Percentiles rank a stretch among this genome's conserved stretches.
phyloP scores from a whole-genome alignment of 2,113 vertebrate species.

The Bufo bufo region DNA sequence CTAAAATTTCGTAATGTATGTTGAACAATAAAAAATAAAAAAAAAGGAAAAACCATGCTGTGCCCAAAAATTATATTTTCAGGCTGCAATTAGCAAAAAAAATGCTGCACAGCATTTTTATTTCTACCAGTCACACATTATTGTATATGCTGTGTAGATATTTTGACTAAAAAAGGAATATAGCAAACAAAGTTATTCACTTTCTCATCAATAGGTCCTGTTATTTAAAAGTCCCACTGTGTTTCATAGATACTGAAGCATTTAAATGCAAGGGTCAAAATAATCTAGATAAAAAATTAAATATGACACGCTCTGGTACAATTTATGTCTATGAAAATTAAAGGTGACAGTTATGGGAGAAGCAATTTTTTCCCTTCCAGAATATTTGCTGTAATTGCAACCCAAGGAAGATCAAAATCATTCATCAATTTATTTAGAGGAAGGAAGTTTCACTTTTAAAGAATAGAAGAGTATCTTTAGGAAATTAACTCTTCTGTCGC shows the following conservation, averaged over 20 bases:
- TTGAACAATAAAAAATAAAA: background rate
- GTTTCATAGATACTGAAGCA: slow-evolving; percentile 55
- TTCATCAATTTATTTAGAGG: slow-evolving; percentile 59
- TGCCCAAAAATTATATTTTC: background rate
- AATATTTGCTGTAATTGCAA: slow-evolving; percentile 59
- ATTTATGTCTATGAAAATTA: slow-evolving; percentile 61
- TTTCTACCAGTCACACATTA: background rate
- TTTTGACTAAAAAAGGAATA: slow-evolving; percentile 1
- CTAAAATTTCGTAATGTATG: background rate
- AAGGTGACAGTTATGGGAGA: slow-evolving; percentile 63
- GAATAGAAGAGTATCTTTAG: slow-evolving; percentile 33
- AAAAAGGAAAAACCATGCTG: background rate
- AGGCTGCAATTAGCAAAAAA: background rate
- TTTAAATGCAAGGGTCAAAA: slow-evolving; percentile 56
- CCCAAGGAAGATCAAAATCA: slow-evolving; percentile 60
- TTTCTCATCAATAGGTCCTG: slow-evolving; percentile 41
- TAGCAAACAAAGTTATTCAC: slow-evolving; percentile 16
- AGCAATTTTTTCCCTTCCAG: slow-evolving; percentile 59
- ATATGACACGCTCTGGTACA: slow-evolving; percentile 60
- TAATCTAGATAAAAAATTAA: slow-evolving; percentile 60
- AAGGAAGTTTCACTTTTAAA: slow-evolving; percentile 48
- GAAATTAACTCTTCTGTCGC: slow-evolving; percentile 40
- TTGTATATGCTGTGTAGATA: background rate
- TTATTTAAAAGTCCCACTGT: slow-evolving; percentile 46
- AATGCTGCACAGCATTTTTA: background rate